A percentile compares a stretch with the other conserved stretches of the same genome.
Evolutionary conservation across 2,113 vertebrate genomes (phyloP).

Genomic region (Chaetura pelagica): DNA sequence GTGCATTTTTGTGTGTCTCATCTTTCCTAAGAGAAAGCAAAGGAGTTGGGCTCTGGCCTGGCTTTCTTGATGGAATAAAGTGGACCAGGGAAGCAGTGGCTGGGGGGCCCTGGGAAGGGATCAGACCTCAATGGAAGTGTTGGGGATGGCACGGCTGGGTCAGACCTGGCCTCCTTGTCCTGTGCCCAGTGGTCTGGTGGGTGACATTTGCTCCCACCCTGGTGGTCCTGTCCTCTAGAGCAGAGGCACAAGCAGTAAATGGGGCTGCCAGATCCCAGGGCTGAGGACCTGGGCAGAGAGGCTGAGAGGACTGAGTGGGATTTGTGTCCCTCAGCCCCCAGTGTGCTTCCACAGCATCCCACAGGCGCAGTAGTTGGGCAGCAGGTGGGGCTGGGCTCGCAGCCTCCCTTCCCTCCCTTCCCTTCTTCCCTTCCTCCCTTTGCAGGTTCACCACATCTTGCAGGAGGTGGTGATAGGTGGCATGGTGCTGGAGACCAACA

Average conservation of each 20-base stretch:
- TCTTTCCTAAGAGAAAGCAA: background rate
- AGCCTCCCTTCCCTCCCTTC: background rate
- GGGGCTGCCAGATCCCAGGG: background rate
- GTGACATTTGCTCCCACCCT: rapidly evolving
- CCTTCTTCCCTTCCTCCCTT: background rate
- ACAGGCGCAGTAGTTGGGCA: background rate
- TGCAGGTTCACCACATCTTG: constrained; percentile 78
- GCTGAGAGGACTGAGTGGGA: background rate
- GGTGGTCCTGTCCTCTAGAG: background rate
- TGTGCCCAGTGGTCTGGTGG: rapidly evolving
- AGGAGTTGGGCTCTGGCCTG: background rate
- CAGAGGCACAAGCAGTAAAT: rapidly evolving
- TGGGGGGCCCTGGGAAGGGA: background rate
- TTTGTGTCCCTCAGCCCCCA: background rate
- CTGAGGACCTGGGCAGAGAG: background rate
- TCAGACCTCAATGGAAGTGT: no score
- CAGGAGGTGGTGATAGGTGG: constrained; percentile 95
- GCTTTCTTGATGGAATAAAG: background rate
- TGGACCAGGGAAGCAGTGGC: background rate
- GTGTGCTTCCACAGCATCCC: rapidly evolving
- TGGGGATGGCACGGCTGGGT: rapidly evolving
- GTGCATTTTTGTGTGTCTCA: background rate
- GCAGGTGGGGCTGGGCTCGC: background rate
- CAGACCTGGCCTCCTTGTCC: background rate
- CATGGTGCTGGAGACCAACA: constrained; percentile 97